Base-by-base conservation (phyloP, 64 coral and sea anemone species). In the Montipora cactus region DNA sequence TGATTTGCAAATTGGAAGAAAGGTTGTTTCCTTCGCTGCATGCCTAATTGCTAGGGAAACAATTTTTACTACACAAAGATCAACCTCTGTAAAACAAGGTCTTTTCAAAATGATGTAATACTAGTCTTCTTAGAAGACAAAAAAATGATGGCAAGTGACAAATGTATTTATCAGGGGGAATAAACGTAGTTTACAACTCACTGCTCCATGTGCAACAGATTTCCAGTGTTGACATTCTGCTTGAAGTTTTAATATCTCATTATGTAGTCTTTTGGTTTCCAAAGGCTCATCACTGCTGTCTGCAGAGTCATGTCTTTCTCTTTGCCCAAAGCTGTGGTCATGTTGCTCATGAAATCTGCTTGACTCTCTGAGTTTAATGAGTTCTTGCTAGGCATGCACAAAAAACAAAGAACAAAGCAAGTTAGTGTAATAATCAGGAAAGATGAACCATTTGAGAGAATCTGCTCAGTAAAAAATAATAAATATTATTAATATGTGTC, bases 201-300 rank as follows among this genome's bases (percentile, higher is more conserved):
- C 82, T 49, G 67, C 45, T 50, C 82, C 82, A 78, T 78, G 87
- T 79, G 84, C 76, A 25, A 93, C 14, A 49, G 92, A 84, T 81
- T 93, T 93, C 92, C 92, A 93, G 76, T 88, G 92, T 47, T 93
- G 84, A 47, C 92, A 93, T 46, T 93, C 92, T 71, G 76, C 87
- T 44, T 93, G 92, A 19, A 93, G 76, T 4, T 69, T 88, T 51
- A 76, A 48, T 71, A 93, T 93, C 5, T 93, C 92, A 81, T 76
- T 93, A 9, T n/a, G 77, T 2, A 93, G 76, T 53, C 81, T 88
- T 87, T 93, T 93, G 7, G 67, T 88, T 53, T 93, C 92, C 59
- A 72, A 67, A 48, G 85, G 62, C 25, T 93, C 92, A 12, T 93
- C 92, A 81, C 81, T 73, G 47, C 92, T 93, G 48, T 88, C 92